Base-by-base conservation (phyloP, 1,140 invertebrate species). In the Elymnias hypermnestra region DNA sequence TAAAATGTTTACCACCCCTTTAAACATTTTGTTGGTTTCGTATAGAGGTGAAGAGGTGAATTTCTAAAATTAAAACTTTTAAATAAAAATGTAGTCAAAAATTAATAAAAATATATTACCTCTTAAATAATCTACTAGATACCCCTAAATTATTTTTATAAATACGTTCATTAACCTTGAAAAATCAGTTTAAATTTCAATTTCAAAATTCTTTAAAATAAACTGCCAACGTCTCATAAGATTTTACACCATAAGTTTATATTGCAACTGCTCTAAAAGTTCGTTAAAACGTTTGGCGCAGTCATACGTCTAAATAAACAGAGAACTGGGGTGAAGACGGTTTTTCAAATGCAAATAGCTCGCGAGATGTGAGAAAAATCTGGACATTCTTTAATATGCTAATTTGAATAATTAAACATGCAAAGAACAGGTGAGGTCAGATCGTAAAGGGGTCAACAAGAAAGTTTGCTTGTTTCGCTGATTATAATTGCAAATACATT, bases 381-480 rank as follows among this genome's bases (percentile, higher is more conserved):
- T 48, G 46, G 38, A 49, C 46, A 43, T 50, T 39, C 21, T 48
- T 53, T 53, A 52, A 43, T 44, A 54, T 57, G 54, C 39, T 43
- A 57, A 55, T 40, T 3, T 36, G 8, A 59, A 9, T 39, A 49
- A 51, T 63, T 58, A 67, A 61, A 57, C 53, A 68, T 49, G 60
- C 43, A 29, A 48, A 28, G 53, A 59, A 65, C 74, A 78, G 72
- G 70, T 75, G 70, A 41, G 69, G 72, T 72, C 65, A 75, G 40
- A 10, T 25, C 28, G 19, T 36, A 53, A 65, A 73, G 65, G 61
- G 69, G 62, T 69, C 50, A 60, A 17, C 33, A 48, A 48, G 46
- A 48, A 48, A 41, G 38, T 41, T 36, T 9, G 33, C 33, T 36
- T 36, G 9, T 19, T 14, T 25, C 12, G 13, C 29, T 57, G 12